Evolutionary conservation across 2,113 vertebrate species (phyloP), one percentile per base, ranked within the genome.

Genomic region (Parotia lawesii): DNA sequence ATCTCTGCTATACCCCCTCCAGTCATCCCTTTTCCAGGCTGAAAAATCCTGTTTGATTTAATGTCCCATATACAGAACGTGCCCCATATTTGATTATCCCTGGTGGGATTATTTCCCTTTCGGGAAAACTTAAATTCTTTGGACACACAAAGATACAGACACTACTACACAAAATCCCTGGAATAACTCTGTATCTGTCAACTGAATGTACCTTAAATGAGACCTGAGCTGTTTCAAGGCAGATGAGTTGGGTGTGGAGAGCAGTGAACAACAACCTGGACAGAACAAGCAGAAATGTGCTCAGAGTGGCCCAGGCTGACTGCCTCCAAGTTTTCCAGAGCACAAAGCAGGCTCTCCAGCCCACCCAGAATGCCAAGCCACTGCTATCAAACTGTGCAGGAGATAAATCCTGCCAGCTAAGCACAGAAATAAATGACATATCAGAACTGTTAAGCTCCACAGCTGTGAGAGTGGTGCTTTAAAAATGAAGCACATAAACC

Each of bases 371-470:
- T 20, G 54, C 40, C 62, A 31, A 89, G 53, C 16, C 23, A 5
- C 60, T 77, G 80, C 50, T 85, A 77, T 75, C 90, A 89, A 81
- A 70, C 69, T 38, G 60, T 25, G 42, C 15, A 74, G 84, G 11
- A 92, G 74, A 95, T 81, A 96, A 91, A 93, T 79, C 74, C 92
- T 75, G 47, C 48, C 40, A 89, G 89, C 70, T 87, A 79, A 75
- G 50, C 66, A 69, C 31, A 69, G 83, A 71, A 89, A 74, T 76
- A 91, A 72, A 50, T 4, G 12, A 61, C 45, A 6, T 65, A 74
- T 58, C 84, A 70, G 53, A 87, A 58, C 65, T 69, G 53, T 51
- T 88, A 80, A 95, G 83, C 76, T 89, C n/a, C 79, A 64, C 25
- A 33, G 72, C 80, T 81, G 61, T 1, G 4, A 78, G 76, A 93